Evolutionary conservation across 23 tunicate genomes (phyloP), one percentile per base, ranked within the genome.

Genomic region (Halocynthia roretzi): DNA sequence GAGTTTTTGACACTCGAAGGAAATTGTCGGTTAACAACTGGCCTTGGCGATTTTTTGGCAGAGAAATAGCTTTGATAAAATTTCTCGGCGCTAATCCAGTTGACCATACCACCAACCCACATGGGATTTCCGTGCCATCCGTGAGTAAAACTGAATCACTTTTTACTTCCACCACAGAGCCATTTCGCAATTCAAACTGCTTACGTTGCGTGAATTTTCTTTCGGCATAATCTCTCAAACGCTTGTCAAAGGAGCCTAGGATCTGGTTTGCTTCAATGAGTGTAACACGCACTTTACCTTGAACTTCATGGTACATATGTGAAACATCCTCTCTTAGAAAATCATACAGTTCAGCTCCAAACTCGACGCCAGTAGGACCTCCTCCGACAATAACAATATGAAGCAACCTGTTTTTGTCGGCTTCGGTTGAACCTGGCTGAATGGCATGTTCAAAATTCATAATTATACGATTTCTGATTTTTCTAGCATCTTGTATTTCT

Each of bases 101-200:
- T 7, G 97, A 90, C 97, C 97, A 90, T 14, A 90, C 97, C 53
- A 90, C 87, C 53, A 90, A 64, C n/a, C 97, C 97, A 81, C 97
- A 90, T 6, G 77, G 86, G 11, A 90, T 77, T 54, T 62, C 84
- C 6, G 62, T 81, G 8, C 97, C 97, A 77, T 77, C 90, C 15
- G 62, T 84, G 44, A 90, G 65, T 12, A 80, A n/a, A 6, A 90
- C 97, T 22, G 55, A 15, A 77, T 90, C 61, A 11, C 56, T 61
- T 53, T 52, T 87, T n/a, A 90, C 97, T 77, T 77, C 72, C 0
- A 77, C 77, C 55, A 90, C 97, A 48, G 72, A 61, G 17, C 86
- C 86, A 62, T 84, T 90, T 18, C 81, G 51, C n/a, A 90, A 62
- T 53, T 85, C 77, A 85, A 90, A 90, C 66, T 90, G 90, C 51